Percentiles rank a stretch among this genome's conserved stretches.
phyloP scores from a whole-genome alignment of 2,113 vertebrate species.

The Tapirus terrestris region DNA sequence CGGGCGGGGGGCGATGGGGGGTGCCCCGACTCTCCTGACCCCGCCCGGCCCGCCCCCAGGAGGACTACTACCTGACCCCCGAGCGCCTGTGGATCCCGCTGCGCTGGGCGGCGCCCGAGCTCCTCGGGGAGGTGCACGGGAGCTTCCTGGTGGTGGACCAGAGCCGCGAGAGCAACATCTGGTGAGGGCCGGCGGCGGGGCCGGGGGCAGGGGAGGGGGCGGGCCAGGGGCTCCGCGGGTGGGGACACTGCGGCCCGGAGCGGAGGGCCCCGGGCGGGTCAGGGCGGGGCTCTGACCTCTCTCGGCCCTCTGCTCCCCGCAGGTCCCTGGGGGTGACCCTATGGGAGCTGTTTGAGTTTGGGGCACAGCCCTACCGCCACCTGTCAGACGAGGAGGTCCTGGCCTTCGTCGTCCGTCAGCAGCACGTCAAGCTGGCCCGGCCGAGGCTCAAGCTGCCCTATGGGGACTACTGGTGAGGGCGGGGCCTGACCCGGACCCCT shows the following conservation, averaged over 20 bases:
- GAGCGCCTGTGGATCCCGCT: constrained; percentile 95
- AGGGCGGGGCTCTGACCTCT: neutral
- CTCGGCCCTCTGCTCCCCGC: neutral
- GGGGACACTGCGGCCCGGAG: neutral
- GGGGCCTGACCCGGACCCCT: neutral
- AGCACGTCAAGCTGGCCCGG: constrained; percentile 94
- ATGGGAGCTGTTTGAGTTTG: constrained; percentile 96
- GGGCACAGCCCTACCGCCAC: constrained; percentile 94
- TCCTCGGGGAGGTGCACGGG: constrained; percentile 92
- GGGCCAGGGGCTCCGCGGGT: too few species aligned
- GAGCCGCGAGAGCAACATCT: constrained; percentile 95
- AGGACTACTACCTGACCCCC: constrained; percentile 95
- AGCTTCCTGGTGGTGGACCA: constrained; percentile 94
- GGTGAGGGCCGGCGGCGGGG: constrained; percentile 83
- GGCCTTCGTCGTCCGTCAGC: constrained; percentile 94
- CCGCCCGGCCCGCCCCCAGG: constrained; percentile 80
- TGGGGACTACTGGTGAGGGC: constrained; percentile 93
- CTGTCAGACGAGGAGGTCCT: constrained; percentile 94
- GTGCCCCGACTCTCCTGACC: neutral
- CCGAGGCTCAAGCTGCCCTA: constrained; percentile 94
- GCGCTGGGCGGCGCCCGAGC: constrained; percentile 95
- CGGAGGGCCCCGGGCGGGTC: rapidly evolving
- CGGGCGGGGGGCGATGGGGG: neutral
- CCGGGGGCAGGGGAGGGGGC: neutral
- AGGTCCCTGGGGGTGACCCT: constrained; percentile 96